Percentiles rank a stretch among this genome's conserved stretches.
Evolutionary conservation across 2,888 invertebrate genomes (phyloP).

Genomic region (Macrosoma leucophasiata): DNA sequence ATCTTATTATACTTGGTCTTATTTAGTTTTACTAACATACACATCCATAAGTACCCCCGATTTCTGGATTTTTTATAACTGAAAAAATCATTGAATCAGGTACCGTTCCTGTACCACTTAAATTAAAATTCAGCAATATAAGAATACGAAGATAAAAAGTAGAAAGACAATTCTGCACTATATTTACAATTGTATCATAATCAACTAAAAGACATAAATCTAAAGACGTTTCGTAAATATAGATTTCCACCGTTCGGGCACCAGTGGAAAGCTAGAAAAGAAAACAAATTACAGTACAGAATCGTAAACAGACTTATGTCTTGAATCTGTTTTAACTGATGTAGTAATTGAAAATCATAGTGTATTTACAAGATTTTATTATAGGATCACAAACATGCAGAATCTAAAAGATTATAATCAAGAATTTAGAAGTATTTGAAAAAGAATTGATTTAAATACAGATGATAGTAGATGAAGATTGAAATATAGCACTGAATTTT

Average conservation of each 20-base stretch:
- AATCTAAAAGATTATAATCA: slow-evolving; percentile 23
- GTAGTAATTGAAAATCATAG: slow-evolving; percentile 13
- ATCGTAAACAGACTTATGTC: slow-evolving; percentile 32
- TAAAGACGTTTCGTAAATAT: no score
- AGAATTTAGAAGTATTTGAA: no score
- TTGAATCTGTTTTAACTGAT: slow-evolving; percentile 14
- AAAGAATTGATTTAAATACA: no score
- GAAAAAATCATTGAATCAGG: slow-evolving; percentile 63
- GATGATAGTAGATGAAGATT: no score
- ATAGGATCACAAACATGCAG: slow-evolving; percentile 44
- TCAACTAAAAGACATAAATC: background rate
- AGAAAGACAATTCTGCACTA: slow-evolving; percentile 6
- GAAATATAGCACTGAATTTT: no score
- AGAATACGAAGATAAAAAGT: slow-evolving; percentile 1
- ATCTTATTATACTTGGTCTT: no score
- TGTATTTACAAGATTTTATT: slow-evolving; percentile 41
- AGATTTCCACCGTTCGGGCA: slow-evolving; percentile 49
- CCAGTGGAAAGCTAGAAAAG: slow-evolving; percentile 36
- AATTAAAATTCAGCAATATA: slow-evolving; percentile 35
- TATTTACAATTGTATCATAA: background rate
- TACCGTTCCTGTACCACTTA: slow-evolving; percentile 34
- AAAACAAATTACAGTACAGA: slow-evolving; percentile 11
- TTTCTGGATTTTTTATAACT: slow-evolving; percentile 57
- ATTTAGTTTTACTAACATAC: no score
- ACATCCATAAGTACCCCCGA: slow-evolving; percentile 40